These are phyloP conservation scores for Brachypodius melanocephalos DNA, from an alignment of 2,113 vertebrate genomes.

Conservation along the genomic window DNA sequence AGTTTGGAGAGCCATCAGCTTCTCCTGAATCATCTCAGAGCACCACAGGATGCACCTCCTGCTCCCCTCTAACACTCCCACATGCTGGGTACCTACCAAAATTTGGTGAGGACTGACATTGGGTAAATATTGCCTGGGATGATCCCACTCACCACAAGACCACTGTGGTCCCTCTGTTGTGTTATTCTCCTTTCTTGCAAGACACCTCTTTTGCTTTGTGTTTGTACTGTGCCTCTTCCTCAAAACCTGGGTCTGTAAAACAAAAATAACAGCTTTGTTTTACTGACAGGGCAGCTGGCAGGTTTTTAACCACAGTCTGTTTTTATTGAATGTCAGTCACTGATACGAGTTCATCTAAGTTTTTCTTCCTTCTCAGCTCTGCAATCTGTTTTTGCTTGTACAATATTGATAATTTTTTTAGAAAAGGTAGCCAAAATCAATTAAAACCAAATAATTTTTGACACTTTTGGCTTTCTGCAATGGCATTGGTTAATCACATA, in stretches of 20 bases:
- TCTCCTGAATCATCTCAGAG: neutral
- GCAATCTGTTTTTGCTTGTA: neutral
- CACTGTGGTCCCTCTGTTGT: neutral
- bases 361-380: neutral
- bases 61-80: neutral
- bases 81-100: accelerated
- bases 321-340: neutral
- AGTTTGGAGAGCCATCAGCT: neutral
- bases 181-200: neutral
- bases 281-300: neutral
- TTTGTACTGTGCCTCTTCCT: neutral
- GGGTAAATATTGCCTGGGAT: neutral
- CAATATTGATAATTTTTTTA: neutral
- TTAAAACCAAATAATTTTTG: conserved; percentile 58
- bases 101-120: neutral
- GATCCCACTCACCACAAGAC: neutral
- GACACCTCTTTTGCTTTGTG: neutral
- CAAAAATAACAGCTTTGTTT: neutral
- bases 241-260: neutral
- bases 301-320: neutral
- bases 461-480: neutral
- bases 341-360: neutral
- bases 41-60: neutral
- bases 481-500: conserved; percentile 64
- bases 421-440: conserved; percentile 56